These are phyloP conservation scores for Calidris pygmaea DNA, from an alignment of 2,113 vertebrate genomes.

Conservation along the genomic window DNA sequence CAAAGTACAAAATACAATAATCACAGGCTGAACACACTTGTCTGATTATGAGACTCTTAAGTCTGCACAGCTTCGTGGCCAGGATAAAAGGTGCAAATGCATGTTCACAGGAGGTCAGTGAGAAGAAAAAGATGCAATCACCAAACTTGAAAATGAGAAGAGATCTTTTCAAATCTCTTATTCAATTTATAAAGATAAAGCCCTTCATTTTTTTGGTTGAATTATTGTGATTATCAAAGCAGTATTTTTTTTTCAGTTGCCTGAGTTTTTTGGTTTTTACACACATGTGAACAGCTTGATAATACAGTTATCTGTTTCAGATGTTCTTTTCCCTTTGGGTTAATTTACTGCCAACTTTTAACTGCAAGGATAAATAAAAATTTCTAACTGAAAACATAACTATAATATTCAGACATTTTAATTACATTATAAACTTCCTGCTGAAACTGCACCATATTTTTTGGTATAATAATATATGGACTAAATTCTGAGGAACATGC, in stretches of 20 bases:
- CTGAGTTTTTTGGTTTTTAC: neutral
- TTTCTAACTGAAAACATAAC: neutral
- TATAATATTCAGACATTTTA: neutral
- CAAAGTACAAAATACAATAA: neutral
- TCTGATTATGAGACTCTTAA: neutral
- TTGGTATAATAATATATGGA: neutral
- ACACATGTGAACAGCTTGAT: neutral
- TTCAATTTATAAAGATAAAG: neutral
- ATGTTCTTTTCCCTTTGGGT: neutral
- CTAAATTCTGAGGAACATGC: neutral
- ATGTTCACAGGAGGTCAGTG: neutral
- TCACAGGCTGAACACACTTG: neutral
- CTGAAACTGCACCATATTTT: neutral
- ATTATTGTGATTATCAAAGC: neutral
- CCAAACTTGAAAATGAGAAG: neutral
- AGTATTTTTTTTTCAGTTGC: neutral
- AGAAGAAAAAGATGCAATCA: neutral
- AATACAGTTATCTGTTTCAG: neutral
- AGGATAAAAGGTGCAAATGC: neutral
- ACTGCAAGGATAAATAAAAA: neutral
- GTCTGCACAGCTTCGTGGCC: accelerated
- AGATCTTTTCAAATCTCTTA: neutral
- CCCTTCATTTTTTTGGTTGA: neutral
- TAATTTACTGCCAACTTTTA: neutral
- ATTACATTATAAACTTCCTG: neutral